A percentile compares a stretch with the other conserved stretches of the same genome.
phyloP scores from a whole-genome alignment of 2,113 vertebrate species.

The Cyprinus carpio region DNA sequence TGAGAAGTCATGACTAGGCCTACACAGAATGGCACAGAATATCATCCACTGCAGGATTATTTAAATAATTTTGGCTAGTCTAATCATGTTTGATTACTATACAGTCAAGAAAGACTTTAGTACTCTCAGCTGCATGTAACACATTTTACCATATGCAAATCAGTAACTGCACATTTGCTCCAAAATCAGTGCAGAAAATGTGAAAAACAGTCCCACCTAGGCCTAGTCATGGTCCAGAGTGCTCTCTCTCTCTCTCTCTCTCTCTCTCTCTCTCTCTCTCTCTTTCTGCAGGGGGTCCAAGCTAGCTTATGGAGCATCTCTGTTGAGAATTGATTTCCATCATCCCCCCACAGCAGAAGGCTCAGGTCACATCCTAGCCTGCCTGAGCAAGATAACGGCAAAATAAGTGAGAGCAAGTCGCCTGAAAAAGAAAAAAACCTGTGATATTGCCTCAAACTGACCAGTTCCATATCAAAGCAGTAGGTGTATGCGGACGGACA shows the following conservation, averaged over 20 bases:
- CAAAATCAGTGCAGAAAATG: slow-evolving; percentile 1
- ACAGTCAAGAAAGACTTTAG: not conserved
- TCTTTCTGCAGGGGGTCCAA: slow-evolving; percentile 33
- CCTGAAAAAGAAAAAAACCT: slow-evolving; percentile 35
- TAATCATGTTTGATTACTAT: not conserved
- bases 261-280: not conserved
- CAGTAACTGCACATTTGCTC: not conserved
- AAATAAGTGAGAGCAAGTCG: slow-evolving; percentile 56
- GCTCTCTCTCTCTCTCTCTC: not conserved
- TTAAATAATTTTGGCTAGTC: not conserved
- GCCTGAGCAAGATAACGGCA: slow-evolving; percentile 60
- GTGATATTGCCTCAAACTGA: slow-evolving; percentile 59
- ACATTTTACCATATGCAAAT: not conserved
- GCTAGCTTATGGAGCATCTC: slow-evolving; percentile 45
- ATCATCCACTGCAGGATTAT: not conserved
- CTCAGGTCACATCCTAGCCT: slow-evolving; percentile 60
- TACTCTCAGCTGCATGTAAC: not conserved
- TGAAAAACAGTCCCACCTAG: not conserved
- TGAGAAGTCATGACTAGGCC: slow-evolving; percentile 38
- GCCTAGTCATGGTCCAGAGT: slow-evolving; percentile 7
- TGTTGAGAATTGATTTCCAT: slow-evolving; percentile 64
- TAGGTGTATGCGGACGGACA: slow-evolving; percentile 25
- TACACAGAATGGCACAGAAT: not conserved
- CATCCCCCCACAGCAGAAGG: slow-evolving; percentile 46
- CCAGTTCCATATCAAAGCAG: slow-evolving; percentile 52